phyloP scores from a whole-genome alignment of 2,888 invertebrate genomes.

The Panopea generosa region DNA sequence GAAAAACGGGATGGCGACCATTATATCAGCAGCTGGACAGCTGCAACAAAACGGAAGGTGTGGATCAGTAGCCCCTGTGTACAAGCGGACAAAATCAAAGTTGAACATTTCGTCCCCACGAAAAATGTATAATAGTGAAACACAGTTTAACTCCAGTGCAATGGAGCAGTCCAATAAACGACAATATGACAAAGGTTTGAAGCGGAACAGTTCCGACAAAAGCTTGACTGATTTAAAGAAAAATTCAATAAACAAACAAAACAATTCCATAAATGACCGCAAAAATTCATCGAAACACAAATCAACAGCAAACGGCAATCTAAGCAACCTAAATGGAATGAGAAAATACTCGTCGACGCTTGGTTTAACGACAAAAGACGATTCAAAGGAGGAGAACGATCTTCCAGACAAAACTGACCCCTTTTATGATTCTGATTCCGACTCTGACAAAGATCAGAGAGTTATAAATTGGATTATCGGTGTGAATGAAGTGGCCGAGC shows the following conservation, averaged over 20 bases:
- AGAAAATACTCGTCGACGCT: constrained; percentile 61
- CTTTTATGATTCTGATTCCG: constrained; percentile 60
- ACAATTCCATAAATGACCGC: constrained; percentile 1
- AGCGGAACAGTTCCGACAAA: constrained; percentile 56
- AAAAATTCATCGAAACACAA: not conserved
- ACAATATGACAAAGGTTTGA: constrained; percentile 15
- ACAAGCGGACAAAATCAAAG: constrained; percentile 47
- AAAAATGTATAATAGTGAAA: constrained; percentile 43
- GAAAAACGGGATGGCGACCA: constrained; percentile 21
- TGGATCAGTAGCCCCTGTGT: constrained; percentile 10
- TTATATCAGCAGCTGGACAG: constrained; percentile 16
- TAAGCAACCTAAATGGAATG: constrained; percentile 59
- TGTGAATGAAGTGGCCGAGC: constrained; percentile 59
- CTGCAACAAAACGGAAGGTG: too few relatives aligned
- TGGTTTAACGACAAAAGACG: constrained; percentile 43
- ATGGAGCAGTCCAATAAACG: constrained; percentile 4
- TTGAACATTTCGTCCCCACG: constrained; percentile 47
- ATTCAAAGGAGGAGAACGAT: constrained; percentile 33
- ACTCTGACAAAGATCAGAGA: constrained; percentile 62
- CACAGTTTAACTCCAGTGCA: constrained; percentile 16
- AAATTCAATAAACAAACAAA: constrained; percentile 22
- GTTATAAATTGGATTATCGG: constrained; percentile 70
- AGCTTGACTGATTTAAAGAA: constrained; percentile 40
- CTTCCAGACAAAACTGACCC: constrained; percentile 31
- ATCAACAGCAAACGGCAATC: constrained; percentile 20